Conservation (phyloP, 2,797 vertebrate genomes). For the Hipposideros larvatus region DNA sequence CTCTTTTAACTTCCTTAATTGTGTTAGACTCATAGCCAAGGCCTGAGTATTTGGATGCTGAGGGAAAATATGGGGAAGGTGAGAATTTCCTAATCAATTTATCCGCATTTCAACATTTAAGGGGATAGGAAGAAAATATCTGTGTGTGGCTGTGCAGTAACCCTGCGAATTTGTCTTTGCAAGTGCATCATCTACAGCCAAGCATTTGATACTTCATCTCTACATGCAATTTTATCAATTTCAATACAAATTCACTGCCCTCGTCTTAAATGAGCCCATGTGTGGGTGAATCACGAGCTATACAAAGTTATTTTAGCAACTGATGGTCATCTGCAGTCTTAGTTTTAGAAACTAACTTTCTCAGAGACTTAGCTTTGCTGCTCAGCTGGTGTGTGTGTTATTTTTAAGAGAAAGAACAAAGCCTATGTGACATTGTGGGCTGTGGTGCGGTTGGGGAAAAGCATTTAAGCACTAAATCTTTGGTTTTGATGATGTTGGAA, state of each 20-base stretch:
- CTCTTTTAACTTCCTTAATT: background rate
- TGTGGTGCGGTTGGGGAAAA: background rate
- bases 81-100: background rate
- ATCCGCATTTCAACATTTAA: background rate
- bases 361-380: background rate
- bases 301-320: constrained; percentile 3
- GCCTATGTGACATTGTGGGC: background rate
- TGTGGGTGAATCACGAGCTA: background rate
- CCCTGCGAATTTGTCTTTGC: background rate
- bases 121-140: background rate
- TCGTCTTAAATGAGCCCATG: constrained; percentile 7
- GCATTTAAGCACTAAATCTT: background rate
- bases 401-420: background rate
- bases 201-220: constrained; percentile 46
- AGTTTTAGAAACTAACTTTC: constrained; percentile 1
- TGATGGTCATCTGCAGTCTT: background rate
- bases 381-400: background rate
- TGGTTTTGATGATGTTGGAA: constrained; percentile 8
- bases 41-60: background rate
- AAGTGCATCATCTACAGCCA: background rate
- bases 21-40: background rate
- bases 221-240: constrained; percentile 19
- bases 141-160: background rate
- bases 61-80: background rate
- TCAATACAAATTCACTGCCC: background rate